Evolutionary conservation across 2,113 vertebrate species (phyloP).

Genomic region (Xyrauchen texanus): DNA sequence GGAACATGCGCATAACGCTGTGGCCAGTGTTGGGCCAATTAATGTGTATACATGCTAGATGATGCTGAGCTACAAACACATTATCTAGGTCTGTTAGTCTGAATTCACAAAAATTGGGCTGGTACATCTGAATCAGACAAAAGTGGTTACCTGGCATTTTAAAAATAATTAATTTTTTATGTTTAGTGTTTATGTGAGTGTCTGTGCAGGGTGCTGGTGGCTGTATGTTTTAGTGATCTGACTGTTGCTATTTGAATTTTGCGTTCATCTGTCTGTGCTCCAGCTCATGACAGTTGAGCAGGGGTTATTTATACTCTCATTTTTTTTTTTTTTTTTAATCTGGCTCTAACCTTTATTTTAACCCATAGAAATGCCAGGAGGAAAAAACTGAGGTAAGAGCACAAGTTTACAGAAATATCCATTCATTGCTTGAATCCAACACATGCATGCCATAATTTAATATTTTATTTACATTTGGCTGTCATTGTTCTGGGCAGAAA

Average conservation of each 20-base stretch:
- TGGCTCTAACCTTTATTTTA: constrained; percentile 8
- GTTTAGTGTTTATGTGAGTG: no score
- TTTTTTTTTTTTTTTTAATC: no score
- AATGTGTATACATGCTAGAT: no score
- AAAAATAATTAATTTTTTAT: no score
- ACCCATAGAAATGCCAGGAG: constrained; percentile 83
- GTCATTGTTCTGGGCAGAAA: background rate
- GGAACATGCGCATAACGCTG: no score
- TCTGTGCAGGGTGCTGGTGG: no score
- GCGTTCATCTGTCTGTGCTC: background rate
- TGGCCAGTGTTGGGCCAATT: no score
- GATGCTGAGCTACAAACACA: no score
- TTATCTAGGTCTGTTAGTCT: no score
- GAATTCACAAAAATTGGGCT: no score
- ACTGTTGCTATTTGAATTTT: constrained; percentile 3
- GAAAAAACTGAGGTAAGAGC: constrained; percentile 76
- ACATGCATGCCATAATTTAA: background rate
- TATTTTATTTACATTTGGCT: background rate
- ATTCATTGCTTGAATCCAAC: background rate
- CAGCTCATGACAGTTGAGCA: background rate
- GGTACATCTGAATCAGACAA: no score
- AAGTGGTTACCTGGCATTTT: no score
- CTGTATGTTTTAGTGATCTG: background rate
- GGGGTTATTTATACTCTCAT: constrained; percentile 23
- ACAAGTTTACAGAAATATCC: background rate